Conservation (phyloP, 2,113 vertebrate genomes). For the Elephantulus edwardii region DNA sequence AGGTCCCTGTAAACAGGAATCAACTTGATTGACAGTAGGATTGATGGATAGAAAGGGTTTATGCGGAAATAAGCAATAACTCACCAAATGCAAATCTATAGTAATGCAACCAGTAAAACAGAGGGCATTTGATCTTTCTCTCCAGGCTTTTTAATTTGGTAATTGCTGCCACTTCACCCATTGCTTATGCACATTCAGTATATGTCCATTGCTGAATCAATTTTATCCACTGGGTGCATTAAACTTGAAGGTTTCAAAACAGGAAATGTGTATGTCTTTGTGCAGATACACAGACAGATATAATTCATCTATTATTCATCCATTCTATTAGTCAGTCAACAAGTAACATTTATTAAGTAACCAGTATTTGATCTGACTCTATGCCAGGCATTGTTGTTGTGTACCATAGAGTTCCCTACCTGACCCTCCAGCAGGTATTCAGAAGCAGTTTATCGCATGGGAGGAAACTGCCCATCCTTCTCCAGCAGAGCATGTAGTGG, state of each 20-base stretch:
- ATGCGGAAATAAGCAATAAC: background rate
- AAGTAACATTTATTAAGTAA: slow-evolving; percentile 7
- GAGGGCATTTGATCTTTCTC: slow-evolving; percentile 75
- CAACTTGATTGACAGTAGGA: too few species aligned
- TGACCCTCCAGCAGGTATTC: too few species aligned
- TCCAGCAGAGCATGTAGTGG: too few species aligned
- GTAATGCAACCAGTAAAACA: slow-evolving; percentile 83
- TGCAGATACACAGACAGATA: background rate
- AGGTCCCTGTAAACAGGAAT: too few species aligned
- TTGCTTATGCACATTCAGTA: too few species aligned
- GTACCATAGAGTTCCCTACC: too few species aligned
- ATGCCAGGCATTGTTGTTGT: background rate
- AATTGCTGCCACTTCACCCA: slow-evolving; percentile 68
- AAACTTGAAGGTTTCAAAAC: slow-evolving; percentile 55
- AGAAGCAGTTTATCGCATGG: too few species aligned
- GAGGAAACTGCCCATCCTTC: too few species aligned
- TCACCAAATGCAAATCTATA: slow-evolving; percentile 82
- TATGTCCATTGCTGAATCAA: slow-evolving; percentile 61
- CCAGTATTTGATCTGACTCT: too few species aligned
- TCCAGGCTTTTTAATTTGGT: slow-evolving; percentile 80
- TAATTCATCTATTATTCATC: background rate
- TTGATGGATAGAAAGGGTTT: background rate
- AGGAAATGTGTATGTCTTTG: slow-evolving; percentile 17
- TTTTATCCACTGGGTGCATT: slow-evolving; percentile 66
- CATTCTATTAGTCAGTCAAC: background rate